Base-by-base conservation (phyloP, 2,113 vertebrate genomes). In the Nannobrachium achirus region DNA sequence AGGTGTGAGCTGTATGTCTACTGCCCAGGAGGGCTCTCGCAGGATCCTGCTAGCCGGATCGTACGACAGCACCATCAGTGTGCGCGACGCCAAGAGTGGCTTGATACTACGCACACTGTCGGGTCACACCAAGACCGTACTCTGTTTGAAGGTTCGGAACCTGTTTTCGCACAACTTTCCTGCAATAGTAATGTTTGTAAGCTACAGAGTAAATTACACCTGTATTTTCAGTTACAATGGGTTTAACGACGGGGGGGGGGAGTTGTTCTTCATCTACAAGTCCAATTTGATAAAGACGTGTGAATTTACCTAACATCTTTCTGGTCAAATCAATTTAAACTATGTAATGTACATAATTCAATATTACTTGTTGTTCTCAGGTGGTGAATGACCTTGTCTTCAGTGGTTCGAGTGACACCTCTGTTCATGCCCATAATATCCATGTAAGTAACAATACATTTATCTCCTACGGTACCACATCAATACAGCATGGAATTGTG, bases 321-420 rank as follows among this genome's bases (percentile, higher is more conserved):
- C n/a, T n/a, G n/a, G n/a, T n/a, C n/a, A n/a, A n/a, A n/a, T n/a
- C n/a, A n/a, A n/a, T n/a, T n/a, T n/a, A n/a, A n/a, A n/a, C n/a
- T n/a, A n/a, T n/a, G n/a, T n/a, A n/a, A n/a, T n/a, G n/a, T n/a
- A n/a, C n/a, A n/a, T n/a, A n/a, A n/a, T 3, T 63, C 11, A 18
- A 10, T 11, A 5, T 53, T 5, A n/a, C n/a, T 62, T 46, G 42
- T 53, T 73, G 60, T 76, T 57, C 38, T 69, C 87, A 99, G 98
- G 96, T 99, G 87, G 96, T 98, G 81, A 99, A 99, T 76, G 97
- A 99, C 76, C 90, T 99, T 71, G 96, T 98, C 7, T 99, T 99
- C 90, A 99, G 97, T 56, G 96, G 97, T 45, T 99, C 98, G 81
- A 98, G 96, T 49, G 97, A 99, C 74, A 94, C 95, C n/a, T 95